Base-by-base conservation (phyloP, 2,113 vertebrate species). In the Myiagra hebetior region DNA sequence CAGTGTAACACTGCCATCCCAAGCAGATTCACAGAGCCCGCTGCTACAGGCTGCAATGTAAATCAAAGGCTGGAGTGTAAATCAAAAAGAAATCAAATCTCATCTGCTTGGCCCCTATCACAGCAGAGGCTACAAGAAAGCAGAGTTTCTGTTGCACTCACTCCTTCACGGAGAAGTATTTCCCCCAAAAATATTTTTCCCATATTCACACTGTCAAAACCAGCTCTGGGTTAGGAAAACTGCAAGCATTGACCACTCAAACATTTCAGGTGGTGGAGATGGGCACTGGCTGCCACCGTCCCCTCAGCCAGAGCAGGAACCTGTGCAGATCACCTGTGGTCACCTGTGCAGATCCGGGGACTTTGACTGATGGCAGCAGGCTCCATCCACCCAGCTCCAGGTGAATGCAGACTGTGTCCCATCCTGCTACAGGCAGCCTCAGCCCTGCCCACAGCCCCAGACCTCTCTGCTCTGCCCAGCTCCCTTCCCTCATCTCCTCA, bases 81-180 rank as follows among this genome's bases (percentile, higher is more conserved):
- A 84, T 50, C 16, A n/a, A 28, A 86, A 65, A 13, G 22, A 30
- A 70, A 70, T 46, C 8, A 12, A 31, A 91, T 68, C 33, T 62
- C 2, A 1, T n/a, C 44, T 52, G 28, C 46, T 69, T 31, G 55
- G 33, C 0, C 0, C 44, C 55, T 68, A 0, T 39, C 27, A 17
- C 1, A 13, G 41, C 6, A 44, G 39, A 69, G 47, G 42, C 30
- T 68, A 53, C 31, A 65, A 30, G 75, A 35, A 80, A 42, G 37
- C 37, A 44, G 22, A 28, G 64, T 35, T 93, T 56, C 49, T 72
- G 46, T 24, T 46, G 53, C 57, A 75, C 6, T 31, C 37, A 7
- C 24, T 62, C 16, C 23, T 68, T 12, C 33, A 22, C 7, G 31
- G 17, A 55, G 14, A 56, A 91, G 6, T 41, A 44, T 10, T 76